Percentiles rank a stretch among this genome's conserved stretches.
Conservation (phyloP, 2,797 vertebrate species). For the Sparus aurata region DNA sequence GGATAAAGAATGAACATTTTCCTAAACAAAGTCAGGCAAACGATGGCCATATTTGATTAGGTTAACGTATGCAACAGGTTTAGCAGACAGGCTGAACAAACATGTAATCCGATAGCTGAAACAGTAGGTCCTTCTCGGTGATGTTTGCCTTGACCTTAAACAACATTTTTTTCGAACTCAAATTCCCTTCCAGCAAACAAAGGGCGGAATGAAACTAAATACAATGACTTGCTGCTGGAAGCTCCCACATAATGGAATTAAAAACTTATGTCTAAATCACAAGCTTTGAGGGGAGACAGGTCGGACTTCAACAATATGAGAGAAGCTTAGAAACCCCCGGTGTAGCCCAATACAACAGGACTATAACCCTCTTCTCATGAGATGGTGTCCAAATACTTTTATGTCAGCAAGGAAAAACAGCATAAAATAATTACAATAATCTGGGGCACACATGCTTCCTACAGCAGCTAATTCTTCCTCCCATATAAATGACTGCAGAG, state of each 20-base stretch:
- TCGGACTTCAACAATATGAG: conserved; percentile 61
- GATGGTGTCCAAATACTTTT: conserved; percentile 81
- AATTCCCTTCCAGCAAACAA: conserved; percentile 80
- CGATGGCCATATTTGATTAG: conserved; percentile 80
- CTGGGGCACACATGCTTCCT: conserved; percentile 82
- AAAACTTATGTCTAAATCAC: conserved; percentile 81
- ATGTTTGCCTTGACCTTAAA: conserved; percentile 79
- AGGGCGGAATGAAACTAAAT: conserved; percentile 78
- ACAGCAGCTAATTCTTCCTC: conserved; percentile 80
- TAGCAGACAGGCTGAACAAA: conserved; percentile 80
- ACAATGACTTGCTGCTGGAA: conserved; percentile 79
- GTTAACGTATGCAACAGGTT: conserved; percentile 79
- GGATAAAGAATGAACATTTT: conserved; percentile 74
- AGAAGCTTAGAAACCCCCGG: conserved; percentile 56
- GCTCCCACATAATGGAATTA: conserved; percentile 78
- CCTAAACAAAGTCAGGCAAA: conserved; percentile 80
- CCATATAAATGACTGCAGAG: conserved; percentile 70
- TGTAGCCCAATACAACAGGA: conserved; percentile 56
- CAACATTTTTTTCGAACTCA: conserved; percentile 81
- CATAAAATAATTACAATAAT: conserved; percentile 83
- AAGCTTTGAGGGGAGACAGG: conserved; percentile 62
- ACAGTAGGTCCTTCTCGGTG: conserved; percentile 78
- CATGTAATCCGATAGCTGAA: conserved; percentile 81
- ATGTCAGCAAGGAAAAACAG: conserved; percentile 79
- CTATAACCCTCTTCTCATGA: conserved; percentile 74